Conservation (phyloP, 2,797 vertebrate genomes). For the Petrocephalus schoutedeni region DNA sequence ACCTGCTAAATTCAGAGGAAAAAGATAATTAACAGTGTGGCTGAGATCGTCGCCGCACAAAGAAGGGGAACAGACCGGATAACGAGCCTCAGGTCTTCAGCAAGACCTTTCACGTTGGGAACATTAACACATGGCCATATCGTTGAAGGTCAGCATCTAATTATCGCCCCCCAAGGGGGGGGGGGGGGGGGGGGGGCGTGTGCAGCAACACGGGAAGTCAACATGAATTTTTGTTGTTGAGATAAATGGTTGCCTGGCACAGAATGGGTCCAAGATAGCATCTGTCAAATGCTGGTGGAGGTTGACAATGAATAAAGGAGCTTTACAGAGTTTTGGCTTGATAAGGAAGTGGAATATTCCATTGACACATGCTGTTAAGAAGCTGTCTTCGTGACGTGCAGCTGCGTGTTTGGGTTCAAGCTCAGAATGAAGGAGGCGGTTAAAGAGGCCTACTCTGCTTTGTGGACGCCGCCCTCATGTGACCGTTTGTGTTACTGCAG, state of each 20-base stretch:
- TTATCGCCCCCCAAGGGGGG: not conserved
- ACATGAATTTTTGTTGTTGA: not conserved
- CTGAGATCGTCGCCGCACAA: not conserved
- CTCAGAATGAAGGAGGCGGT: not conserved
- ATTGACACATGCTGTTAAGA: not conserved
- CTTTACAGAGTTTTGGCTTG: not conserved
- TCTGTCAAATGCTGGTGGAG: not conserved
- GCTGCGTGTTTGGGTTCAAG: not conserved
- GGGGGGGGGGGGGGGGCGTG: not conserved
- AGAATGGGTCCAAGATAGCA: not conserved
- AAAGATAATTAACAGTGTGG: not conserved
- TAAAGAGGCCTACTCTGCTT: not conserved
- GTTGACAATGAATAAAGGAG: not conserved
- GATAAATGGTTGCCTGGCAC: not conserved
- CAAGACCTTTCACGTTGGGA: not conserved
- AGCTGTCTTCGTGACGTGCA: not conserved
- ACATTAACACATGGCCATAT: not conserved
- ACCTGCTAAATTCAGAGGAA: not conserved
- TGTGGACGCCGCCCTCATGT: slow-evolving; percentile 16
- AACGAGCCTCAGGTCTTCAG: not conserved
- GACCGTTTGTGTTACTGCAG: slow-evolving; percentile 3
- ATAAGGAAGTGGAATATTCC: not conserved
- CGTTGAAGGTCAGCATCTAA: not conserved
- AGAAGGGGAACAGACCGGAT: not conserved
- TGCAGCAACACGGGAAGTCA: too few species aligned